These are phyloP conservation scores for Rapana venosa DNA, from an alignment of 2,888 invertebrate genomes.

Conservation along the genomic window DNA sequence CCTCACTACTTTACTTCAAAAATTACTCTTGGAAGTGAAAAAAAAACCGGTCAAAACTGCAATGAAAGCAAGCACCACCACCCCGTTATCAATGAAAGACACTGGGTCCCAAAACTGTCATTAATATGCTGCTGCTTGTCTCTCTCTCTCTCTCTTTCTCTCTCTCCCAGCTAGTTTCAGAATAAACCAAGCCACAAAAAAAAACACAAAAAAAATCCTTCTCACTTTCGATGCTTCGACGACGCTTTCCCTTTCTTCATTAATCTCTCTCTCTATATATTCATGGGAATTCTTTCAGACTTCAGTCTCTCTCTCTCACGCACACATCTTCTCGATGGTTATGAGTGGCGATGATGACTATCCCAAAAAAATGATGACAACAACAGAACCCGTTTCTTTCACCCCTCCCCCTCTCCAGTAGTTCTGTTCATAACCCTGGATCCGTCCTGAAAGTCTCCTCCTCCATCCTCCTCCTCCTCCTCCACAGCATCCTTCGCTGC, in stretches of 20 bases:
- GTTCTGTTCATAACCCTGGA: background rate
- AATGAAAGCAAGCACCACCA: constrained; percentile 20
- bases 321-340: background rate
- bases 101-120: constrained; percentile 19
- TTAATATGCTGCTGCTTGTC: background rate
- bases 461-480: too few species aligned
- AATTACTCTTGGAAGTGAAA: background rate
- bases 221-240: too few species aligned
- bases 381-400: background rate
- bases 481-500: background rate
- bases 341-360: background rate
- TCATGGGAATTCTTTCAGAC: background rate
- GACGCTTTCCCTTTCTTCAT: too few species aligned
- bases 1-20: too few species aligned
- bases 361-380: background rate
- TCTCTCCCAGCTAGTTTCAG: background rate
- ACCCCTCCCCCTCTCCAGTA: too few species aligned
- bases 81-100: constrained; percentile 39
- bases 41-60: background rate
- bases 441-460: background rate
- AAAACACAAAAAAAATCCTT: background rate
- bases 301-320: background rate
- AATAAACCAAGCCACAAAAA: too few species aligned
- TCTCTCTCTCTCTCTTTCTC: background rate
- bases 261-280: background rate